These are phyloP conservation scores for Epiblema foenella DNA, from an alignment of 2,888 invertebrate species.

Conservation along the genomic window DNA sequence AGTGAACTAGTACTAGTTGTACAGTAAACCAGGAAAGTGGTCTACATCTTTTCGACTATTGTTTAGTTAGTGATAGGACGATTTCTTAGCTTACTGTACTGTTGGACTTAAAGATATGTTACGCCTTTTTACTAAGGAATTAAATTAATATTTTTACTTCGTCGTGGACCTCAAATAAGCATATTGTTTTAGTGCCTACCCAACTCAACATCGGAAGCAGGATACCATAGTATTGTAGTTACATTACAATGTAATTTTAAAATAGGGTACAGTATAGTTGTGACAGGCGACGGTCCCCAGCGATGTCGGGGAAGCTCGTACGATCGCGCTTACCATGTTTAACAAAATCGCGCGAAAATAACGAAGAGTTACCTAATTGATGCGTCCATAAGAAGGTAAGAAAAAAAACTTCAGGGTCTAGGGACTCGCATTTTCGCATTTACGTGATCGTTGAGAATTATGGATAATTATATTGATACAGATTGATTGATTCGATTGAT, in stretches of 20 bases:
- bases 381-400: too few relatives aligned
- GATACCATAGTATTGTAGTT: neutral
- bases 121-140: neutral
- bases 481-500: too few relatives aligned
- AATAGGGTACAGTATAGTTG: neutral
- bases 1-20: slow-evolving; percentile 44
- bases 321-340: neutral
- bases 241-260: neutral
- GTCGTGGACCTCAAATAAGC: neutral
- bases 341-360: neutral
- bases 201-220: neutral
- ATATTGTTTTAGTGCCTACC: neutral
- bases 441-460: too few relatives aligned
- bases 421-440: too few relatives aligned
- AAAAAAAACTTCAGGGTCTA: too few relatives aligned
- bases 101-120: neutral
- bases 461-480: too few relatives aligned
- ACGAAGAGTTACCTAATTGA: too few relatives aligned
- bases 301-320: neutral
- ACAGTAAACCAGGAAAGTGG: too few relatives aligned
- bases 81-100: neutral
- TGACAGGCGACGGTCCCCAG: neutral
- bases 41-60: too few relatives aligned
- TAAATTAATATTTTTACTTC: neutral
- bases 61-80: too few relatives aligned